Evolutionary conservation across 2,888 invertebrate genomes (phyloP).

Genomic region (Rutpela maculata): DNA sequence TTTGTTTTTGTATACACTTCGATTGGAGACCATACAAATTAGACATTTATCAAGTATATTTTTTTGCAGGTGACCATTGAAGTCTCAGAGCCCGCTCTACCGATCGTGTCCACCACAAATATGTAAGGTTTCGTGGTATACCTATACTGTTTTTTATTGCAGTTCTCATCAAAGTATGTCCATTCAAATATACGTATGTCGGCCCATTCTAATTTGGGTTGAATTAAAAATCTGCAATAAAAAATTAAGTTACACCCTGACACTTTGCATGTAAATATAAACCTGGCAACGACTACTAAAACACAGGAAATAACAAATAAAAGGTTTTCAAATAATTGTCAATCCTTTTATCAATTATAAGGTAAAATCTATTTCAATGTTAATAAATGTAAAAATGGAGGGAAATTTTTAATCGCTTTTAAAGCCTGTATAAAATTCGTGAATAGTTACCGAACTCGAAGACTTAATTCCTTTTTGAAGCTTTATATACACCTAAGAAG

Average conservation of each 20-base stretch:
- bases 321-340: background rate
- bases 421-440: slow-evolving; percentile 1
- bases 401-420: background rate
- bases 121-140: background rate
- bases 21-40: too few species aligned
- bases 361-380: background rate
- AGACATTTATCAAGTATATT: background rate
- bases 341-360: slow-evolving; percentile 20
- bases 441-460: background rate
- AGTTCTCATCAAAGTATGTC: background rate
- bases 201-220: background rate
- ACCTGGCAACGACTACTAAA: background rate
- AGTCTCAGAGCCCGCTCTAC: background rate
- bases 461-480: background rate
- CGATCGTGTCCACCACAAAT: background rate
- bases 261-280: background rate
- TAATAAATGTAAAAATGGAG: background rate
- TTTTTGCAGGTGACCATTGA: background rate
- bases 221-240: background rate
- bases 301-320: background rate
- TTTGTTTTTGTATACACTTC: too few species aligned
- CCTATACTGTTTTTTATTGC: background rate
- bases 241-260: background rate
- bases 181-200: background rate
- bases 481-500: background rate